phyloP scores from a whole-genome alignment of 2,113 vertebrate species.

The Dolichallabes microphthalmus region DNA sequence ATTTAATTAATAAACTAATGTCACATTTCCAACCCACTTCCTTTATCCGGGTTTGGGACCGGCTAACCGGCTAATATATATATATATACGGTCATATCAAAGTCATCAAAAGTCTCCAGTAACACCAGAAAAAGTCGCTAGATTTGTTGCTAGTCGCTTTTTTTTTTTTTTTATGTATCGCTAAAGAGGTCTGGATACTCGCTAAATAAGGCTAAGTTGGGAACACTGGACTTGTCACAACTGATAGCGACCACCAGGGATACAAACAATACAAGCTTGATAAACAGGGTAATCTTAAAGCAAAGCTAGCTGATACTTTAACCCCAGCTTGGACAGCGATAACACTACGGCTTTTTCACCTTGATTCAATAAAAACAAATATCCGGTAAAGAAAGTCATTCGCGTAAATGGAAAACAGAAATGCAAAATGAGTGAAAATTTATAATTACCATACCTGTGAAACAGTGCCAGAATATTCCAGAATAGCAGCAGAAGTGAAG shows the following conservation, averaged over 20 bases:
- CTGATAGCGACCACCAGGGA: background rate
- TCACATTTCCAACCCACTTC: no score
- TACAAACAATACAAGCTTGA: background rate
- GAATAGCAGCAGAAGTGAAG: slow-evolving; percentile 41
- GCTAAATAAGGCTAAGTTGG: no score
- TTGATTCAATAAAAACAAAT: background rate
- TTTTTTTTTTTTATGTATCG: no score
- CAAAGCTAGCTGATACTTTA: background rate
- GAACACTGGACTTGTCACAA: no score
- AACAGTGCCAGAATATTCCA: slow-evolving; percentile 9
- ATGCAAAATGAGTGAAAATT: background rate
- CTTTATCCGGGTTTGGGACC: no score
- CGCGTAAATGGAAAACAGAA: background rate
- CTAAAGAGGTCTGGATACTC: no score
- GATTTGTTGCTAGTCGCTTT: no score
- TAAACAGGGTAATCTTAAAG: background rate
- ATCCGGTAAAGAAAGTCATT: background rate
- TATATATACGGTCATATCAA: no score
- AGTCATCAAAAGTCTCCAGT: no score
- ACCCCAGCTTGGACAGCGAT: background rate
- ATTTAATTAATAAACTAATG: no score
- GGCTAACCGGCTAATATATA: no score
- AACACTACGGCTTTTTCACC: background rate
- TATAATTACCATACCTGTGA: slow-evolving; percentile 69
- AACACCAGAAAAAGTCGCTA: no score